Conservation (phyloP, 53 echinoderm and acorn worm genomes). For the Pentamera pediparva region DNA sequence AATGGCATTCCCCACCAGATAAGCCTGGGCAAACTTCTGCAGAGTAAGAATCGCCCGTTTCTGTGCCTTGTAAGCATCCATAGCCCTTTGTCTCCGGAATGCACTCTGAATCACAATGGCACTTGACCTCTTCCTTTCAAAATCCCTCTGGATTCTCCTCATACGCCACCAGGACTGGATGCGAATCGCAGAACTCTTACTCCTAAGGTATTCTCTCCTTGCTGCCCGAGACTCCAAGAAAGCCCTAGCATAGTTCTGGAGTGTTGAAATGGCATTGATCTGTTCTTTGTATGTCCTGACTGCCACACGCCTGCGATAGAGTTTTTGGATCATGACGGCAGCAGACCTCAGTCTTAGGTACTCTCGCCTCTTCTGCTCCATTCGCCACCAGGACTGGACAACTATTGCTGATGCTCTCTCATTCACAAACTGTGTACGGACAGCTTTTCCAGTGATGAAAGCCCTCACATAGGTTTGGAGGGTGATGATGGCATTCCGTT, state of each 20-base stretch:
- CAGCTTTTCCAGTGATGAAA: conserved; percentile 1
- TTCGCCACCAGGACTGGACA: conserved; percentile 32
- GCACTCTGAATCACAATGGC: conserved; percentile 54
- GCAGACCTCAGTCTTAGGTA: conserved; percentile 22
- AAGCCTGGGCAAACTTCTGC: conserved; percentile 46
- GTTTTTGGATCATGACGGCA: conserved; percentile 53
- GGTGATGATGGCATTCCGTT: conserved; percentile 55
- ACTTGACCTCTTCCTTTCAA: conserved; percentile 30
- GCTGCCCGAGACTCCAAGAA: neutral
- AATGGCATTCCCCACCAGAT: conserved; percentile 29
- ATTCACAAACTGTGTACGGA: neutral
- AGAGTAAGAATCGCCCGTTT: conserved; percentile 59
- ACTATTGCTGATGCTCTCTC: neutral
- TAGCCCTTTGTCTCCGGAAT: conserved; percentile 41
- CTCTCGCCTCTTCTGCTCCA: neutral
- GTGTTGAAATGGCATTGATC: conserved; percentile 53
- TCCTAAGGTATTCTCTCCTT: conserved; percentile 18
- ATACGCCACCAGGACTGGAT: conserved; percentile 36
- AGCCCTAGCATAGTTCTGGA: conserved; percentile 52
- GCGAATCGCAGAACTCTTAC: neutral
- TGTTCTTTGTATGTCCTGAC: conserved; percentile 40
- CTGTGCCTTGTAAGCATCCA: conserved; percentile 28
- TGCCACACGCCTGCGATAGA: conserved; percentile 42
- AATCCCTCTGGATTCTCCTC: neutral
- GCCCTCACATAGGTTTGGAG: conserved; percentile 54